These are phyloP conservation scores for Tauraco erythrolophus DNA, from an alignment of 2,113 vertebrate species.

Conservation along the genomic window DNA sequence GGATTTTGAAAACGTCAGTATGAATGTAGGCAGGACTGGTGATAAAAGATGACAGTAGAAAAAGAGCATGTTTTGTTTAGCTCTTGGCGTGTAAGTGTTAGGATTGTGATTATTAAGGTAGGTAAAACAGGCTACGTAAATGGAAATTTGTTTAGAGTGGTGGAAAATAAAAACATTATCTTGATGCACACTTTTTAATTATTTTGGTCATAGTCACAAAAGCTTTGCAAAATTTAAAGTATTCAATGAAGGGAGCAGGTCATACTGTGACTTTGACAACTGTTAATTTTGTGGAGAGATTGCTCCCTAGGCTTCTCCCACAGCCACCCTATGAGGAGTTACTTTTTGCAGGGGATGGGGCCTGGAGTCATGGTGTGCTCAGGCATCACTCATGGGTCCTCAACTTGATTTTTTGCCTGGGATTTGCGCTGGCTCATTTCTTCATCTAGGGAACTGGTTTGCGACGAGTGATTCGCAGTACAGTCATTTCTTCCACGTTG, in stretches of 20 bases:
- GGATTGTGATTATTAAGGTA: not conserved
- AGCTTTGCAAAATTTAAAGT: not conserved
- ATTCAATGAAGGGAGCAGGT: not conserved
- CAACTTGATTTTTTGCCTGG: not conserved
- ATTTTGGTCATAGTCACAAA: not conserved
- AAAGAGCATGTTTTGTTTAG: not conserved
- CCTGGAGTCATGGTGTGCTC: not conserved
- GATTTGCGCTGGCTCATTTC: not conserved
- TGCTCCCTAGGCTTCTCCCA: not conserved
- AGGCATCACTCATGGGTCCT: not conserved
- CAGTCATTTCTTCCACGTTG: not conserved
- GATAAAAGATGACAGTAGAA: not conserved
- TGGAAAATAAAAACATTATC: not conserved
- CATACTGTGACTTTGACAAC: not conserved
- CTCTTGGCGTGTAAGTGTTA: not conserved
- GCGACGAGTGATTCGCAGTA: not conserved
- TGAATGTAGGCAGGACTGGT: not conserved
- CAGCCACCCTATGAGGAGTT: not conserved
- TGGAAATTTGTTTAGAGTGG: not conserved
- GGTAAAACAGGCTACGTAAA: not conserved
- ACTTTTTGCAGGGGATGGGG: not conserved
- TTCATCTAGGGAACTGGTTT: not conserved
- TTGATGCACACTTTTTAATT: not conserved
- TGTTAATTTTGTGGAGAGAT: not conserved
- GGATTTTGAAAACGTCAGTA: not conserved